Conservation (phyloP, 2,797 vertebrate species). For the Sparidentex hasta region DNA sequence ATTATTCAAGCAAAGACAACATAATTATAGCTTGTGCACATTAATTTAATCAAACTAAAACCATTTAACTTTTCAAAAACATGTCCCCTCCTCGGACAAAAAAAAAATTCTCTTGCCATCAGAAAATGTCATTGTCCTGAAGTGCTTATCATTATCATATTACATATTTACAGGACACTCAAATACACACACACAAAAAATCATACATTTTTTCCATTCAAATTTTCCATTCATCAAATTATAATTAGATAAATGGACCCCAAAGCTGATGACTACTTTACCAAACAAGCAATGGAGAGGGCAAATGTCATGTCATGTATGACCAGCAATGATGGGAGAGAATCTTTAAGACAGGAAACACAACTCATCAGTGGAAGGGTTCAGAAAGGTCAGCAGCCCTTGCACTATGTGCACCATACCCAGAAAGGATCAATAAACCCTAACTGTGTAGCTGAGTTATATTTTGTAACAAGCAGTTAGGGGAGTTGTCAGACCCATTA, state of each 20-base stretch:
- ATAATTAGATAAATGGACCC: neutral
- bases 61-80: neutral
- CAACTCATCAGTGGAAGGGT: conserved; percentile 12
- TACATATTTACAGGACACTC: neutral
- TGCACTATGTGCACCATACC: neutral
- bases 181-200: neutral
- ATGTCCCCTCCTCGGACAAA: neutral
- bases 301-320: conserved; percentile 5
- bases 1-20: neutral
- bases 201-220: too few species aligned
- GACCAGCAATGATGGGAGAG: neutral
- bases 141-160: neutral
- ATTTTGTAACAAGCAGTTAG: conserved; percentile 26
- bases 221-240: neutral
- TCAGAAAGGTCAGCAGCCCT: conserved; percentile 10
- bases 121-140: neutral
- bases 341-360: neutral
- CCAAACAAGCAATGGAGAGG: neutral
- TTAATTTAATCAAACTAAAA: neutral
- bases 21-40: neutral
- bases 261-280: neutral
- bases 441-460: neutral
- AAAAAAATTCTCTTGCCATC: neutral
- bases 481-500: conserved; percentile 40
- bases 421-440: conserved; percentile 27